phyloP scores from a whole-genome alignment of 37 sponge, comb jelly and placozoan species.

The Bolinopsis microptera region DNA sequence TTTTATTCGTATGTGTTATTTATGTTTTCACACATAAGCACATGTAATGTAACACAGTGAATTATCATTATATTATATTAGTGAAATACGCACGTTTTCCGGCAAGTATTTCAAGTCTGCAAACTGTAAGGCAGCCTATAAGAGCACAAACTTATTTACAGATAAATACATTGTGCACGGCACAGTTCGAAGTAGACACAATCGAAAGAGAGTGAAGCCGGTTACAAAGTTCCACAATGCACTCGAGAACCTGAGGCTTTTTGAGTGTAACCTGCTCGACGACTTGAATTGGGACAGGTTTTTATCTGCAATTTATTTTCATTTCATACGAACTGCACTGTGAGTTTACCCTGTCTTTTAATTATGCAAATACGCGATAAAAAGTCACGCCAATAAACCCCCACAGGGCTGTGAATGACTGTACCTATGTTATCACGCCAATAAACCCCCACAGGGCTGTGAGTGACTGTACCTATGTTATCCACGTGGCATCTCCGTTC shows the following conservation, averaged over 20 bases:
- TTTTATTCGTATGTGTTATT: too few relatives aligned
- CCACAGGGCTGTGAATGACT: conserved; percentile 76
- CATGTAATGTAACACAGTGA: too few relatives aligned
- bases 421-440: conserved; percentile 83
- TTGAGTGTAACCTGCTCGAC: conserved; percentile 79
- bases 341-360: too few relatives aligned
- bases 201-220: conserved; percentile 75
- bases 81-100: too few relatives aligned
- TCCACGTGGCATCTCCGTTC: conserved; percentile 90
- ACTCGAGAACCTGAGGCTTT: conserved; percentile 75
- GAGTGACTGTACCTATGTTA: conserved; percentile 78
- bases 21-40: too few relatives aligned
- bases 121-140: too few relatives aligned
- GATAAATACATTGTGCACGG: conserved; percentile 72
- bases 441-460: conserved; percentile 72
- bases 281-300: conserved; percentile 74
- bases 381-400: too few relatives aligned
- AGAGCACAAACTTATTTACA: neutral
- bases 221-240: conserved; percentile 73
- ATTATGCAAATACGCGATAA: too few relatives aligned
- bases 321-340: too few relatives aligned
- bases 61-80: too few relatives aligned
- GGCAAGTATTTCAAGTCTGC: too few relatives aligned
- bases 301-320: too few relatives aligned
- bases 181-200: conserved; percentile 76